phyloP scores from a whole-genome alignment of 2,113 vertebrate species.

The Carassius carassius region DNA sequence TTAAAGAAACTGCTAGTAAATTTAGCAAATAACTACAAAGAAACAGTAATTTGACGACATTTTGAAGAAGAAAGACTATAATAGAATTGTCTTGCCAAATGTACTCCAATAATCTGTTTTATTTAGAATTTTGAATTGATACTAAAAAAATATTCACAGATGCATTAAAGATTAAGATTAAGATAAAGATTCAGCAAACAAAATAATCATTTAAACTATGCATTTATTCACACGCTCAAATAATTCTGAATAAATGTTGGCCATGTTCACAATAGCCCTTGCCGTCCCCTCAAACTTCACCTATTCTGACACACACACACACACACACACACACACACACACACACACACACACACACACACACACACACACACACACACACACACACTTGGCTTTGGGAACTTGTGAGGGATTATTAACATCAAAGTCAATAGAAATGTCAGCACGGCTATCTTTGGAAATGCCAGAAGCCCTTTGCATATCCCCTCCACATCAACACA shows the following conservation, averaged over 20 bases:
- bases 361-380: too few relatives aligned
- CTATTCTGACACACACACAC: conserved; percentile 45
- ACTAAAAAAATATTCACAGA: too few relatives aligned
- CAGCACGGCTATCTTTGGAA: conserved; percentile 90
- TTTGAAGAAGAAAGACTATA: too few relatives aligned
- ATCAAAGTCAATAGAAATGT: conserved; percentile 98
- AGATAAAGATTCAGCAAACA: not conserved
- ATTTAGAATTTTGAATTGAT: too few relatives aligned
- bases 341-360: conserved; percentile 56
- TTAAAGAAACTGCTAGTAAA: too few relatives aligned
- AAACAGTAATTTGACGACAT: too few relatives aligned
- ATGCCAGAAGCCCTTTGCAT: conserved; percentile 92
- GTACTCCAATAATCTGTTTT: too few relatives aligned
- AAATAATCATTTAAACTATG: not conserved
- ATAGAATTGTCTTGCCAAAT: too few relatives aligned
- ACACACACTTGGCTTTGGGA: conserved; percentile 66
- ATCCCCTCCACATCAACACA: conserved; percentile 79
- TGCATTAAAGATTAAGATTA: not conserved
- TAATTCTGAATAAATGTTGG: not conserved
- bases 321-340: conserved; percentile 44
- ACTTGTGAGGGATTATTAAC: conserved; percentile 95
- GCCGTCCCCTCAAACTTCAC: not conserved
- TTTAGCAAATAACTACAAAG: too few relatives aligned
- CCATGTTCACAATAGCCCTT: not conserved
- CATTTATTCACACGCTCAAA: not conserved